Conservation (phyloP, 2,888 invertebrate genomes). For the Lagria hirta region DNA sequence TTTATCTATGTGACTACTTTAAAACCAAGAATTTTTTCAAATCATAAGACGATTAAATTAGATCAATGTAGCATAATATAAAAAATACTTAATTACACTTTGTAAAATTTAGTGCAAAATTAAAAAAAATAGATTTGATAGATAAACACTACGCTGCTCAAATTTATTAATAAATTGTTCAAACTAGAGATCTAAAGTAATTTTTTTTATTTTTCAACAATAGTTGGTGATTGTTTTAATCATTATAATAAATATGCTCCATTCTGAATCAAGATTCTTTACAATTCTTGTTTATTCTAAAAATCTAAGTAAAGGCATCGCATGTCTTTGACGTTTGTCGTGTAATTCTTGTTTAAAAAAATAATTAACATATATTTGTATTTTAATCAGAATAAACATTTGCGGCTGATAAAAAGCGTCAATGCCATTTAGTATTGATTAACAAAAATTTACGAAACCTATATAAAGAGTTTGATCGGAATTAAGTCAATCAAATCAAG, state of each 20-base stretch:
- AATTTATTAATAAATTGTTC: too few species aligned
- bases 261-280: too few species aligned
- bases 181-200: too few species aligned
- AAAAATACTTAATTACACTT: too few species aligned
- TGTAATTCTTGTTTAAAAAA: conserved; percentile 10
- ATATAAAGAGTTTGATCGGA: conserved; percentile 13
- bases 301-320: conserved; percentile 11
- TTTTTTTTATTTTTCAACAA: not conserved
- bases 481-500: conserved; percentile 12
- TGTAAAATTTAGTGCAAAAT: too few species aligned
- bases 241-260: too few species aligned
- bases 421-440: conserved; percentile 27
- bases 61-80: too few species aligned
- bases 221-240: too few species aligned
- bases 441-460: conserved; percentile 14
- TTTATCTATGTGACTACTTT: too few species aligned
- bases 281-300: conserved; percentile 7
- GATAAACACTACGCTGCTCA: too few species aligned
- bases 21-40: too few species aligned
- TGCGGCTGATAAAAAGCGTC: conserved; percentile 24
- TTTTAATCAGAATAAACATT: conserved; percentile 21
- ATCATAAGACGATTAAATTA: not conserved
- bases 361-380: conserved; percentile 18
- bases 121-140: too few species aligned
- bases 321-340: conserved; percentile 23